Base-by-base conservation (phyloP, 1,140 invertebrate genomes). In the Panagrolaimus sp. region DNA sequence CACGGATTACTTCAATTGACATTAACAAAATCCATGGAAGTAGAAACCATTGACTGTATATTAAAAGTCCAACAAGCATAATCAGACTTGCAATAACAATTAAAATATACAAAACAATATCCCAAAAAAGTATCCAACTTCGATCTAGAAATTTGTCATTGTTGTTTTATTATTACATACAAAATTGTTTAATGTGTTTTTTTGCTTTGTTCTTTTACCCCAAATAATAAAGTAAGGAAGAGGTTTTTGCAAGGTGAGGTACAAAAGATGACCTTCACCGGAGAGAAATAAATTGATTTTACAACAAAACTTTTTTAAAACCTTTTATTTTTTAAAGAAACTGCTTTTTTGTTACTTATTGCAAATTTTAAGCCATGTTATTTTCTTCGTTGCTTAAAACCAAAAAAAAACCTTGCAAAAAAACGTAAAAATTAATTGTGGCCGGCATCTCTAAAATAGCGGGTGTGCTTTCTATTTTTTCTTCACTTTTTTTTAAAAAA, bases 21-120 rank as follows among this genome's bases (percentile, higher is more conserved):
- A 82, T 79, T 5, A 83, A 32, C 26, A 76, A 26, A 10, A 81
- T 68, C 81, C 81, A 82, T 7, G 81, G 81, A 15, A 83, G n/a
- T 15, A 82, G 66, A 26, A 83, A 63, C 79, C 79, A 82, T 26
- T 83, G 67, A 52, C 24, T 71, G 65, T 78, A 82, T 14, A 66
- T 28, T 17, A 62, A 70, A 17, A 79, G 65, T 5, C 72, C 78
- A 52, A 82, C 63, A 38, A 82, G 68, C 14, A 83, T 52, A 21
- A 82, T 32, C 7, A 82, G 46, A 17, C 73, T 76, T 24, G 81
- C 79, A 46, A 83, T 26, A 47, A 82, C 68, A n/a, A 82, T 38
- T 44, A 68, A 58, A 10, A 76, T 69, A 62, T 80, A 82, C 28
- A 82, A 62, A 48, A 73, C 32, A 32, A 82, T 73, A 64, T 82